A percentile compares a stretch with the other conserved stretches of the same genome.
Conservation (phyloP, 2,888 invertebrate genomes). For the Pseudolycoriella hygida region DNA sequence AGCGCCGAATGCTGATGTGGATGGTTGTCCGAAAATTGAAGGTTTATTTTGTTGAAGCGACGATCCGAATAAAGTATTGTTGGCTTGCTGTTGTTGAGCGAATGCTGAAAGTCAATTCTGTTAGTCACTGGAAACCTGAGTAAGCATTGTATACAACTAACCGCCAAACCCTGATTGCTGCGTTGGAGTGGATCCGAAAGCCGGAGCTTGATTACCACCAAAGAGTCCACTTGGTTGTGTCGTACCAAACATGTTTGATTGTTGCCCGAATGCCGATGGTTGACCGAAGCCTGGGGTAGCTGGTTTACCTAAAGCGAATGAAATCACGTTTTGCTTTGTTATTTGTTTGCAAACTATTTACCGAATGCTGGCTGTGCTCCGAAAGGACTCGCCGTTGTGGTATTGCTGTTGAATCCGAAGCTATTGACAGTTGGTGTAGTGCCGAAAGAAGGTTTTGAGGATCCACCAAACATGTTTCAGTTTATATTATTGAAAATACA, state of each 20-base stretch:
- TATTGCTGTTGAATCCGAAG: slow-evolving; percentile 21
- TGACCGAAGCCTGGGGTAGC: slow-evolving; percentile 46
- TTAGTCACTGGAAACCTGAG: background rate
- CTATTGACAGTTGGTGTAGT: slow-evolving; percentile 19
- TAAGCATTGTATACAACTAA: background rate
- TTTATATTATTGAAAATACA: background rate
- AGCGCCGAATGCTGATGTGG: background rate
- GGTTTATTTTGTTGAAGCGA: slow-evolving; percentile 25
- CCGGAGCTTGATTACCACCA: slow-evolving; percentile 40
- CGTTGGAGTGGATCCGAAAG: slow-evolving; percentile 44
- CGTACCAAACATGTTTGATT: slow-evolving; percentile 35
- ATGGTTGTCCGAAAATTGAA: slow-evolving; percentile 30
- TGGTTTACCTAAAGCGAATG: slow-evolving; percentile 17
- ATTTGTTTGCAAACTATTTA: slow-evolving; percentile 14
- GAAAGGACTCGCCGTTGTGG: slow-evolving; percentile 26
- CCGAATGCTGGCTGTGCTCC: slow-evolving; percentile 34
- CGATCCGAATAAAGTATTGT: slow-evolving; percentile 34
- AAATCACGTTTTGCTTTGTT: no score
- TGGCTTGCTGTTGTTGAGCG: slow-evolving; percentile 21
- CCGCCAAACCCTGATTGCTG: slow-evolving; percentile 20
- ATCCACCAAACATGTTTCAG: slow-evolving; percentile 14
- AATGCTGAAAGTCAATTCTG: slow-evolving; percentile 5
- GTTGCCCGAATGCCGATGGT: slow-evolving; percentile 47
- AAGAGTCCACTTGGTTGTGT: slow-evolving; percentile 38
- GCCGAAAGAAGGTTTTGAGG: slow-evolving; percentile 29